Conservation (phyloP, 2,113 vertebrate genomes). For the Aphyosemion australe region DNA sequence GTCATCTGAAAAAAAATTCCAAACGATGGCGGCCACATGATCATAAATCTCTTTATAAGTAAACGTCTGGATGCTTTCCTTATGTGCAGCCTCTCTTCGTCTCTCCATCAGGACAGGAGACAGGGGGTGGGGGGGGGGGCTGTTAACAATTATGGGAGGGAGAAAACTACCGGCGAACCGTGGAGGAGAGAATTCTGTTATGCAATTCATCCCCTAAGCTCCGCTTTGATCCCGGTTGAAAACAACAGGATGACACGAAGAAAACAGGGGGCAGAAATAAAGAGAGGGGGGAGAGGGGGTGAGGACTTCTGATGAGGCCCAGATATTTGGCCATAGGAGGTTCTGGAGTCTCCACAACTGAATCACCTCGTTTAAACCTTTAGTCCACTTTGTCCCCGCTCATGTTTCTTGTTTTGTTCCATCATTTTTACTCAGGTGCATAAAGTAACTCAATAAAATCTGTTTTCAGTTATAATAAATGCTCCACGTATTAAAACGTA, state of each 20-base stretch:
- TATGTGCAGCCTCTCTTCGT: constrained; percentile 15
- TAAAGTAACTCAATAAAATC: background rate
- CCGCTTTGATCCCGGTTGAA: constrained; percentile 45
- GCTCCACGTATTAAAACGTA: background rate
- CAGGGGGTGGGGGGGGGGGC: constrained; percentile 23
- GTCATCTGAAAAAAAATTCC: constrained; percentile 18
- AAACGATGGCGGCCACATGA: constrained; percentile 28
- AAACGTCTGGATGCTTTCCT: constrained; percentile 15
- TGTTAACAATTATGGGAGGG: constrained; percentile 54
- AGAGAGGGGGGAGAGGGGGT: constrained; percentile 10
- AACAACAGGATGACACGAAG: constrained; percentile 28
- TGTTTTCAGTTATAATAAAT: background rate
- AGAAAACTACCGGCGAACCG: constrained; percentile 9
- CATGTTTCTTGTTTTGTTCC: constrained; percentile 7
- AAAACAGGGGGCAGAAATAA: constrained; percentile 12
- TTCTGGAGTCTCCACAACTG: constrained; percentile 7
- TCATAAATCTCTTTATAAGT: constrained; percentile 26
- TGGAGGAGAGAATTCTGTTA: constrained; percentile 33
- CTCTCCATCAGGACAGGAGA: constrained; percentile 9
- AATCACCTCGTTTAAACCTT: background rate
- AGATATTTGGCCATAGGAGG: constrained; percentile 37
- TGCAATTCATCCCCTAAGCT: constrained; percentile 16
- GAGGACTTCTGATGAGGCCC: constrained; percentile 35
- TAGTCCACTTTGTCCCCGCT: background rate
- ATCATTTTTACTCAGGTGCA: background rate